Conservation (phyloP, 2,113 vertebrate genomes). For the Phyllopteryx taeniolatus region DNA sequence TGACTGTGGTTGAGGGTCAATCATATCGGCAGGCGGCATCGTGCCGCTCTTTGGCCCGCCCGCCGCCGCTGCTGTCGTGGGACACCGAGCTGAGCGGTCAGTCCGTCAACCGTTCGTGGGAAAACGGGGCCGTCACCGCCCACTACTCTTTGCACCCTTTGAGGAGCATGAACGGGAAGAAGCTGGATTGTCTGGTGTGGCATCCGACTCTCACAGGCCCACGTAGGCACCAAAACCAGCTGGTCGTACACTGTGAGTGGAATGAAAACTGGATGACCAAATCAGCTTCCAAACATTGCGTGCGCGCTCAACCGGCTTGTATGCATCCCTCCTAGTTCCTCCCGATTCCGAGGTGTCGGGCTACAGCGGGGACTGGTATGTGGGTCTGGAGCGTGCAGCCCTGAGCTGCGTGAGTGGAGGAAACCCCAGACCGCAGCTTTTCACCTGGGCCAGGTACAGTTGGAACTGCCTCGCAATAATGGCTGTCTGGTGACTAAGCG, state of each 20-base stretch:
- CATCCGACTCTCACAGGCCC: slow-evolving; percentile 74
- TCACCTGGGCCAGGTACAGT: slow-evolving; percentile 84
- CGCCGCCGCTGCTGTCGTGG: slow-evolving; percentile 79
- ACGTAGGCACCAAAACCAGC: slow-evolving; percentile 72
- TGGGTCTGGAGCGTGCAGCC: slow-evolving; percentile 54
- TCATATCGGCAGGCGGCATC: slow-evolving; percentile 73
- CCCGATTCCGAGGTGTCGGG: slow-evolving; percentile 63
- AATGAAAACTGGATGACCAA: background rate
- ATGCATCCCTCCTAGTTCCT: slow-evolving; percentile 55
- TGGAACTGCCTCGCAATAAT: slow-evolving; percentile 23
- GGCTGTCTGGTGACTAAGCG: slow-evolving; percentile 40
- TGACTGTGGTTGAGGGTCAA: slow-evolving; percentile 78
- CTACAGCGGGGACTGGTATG: slow-evolving; percentile 53
- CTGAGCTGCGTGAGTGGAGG: slow-evolving; percentile 73
- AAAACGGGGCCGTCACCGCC: slow-evolving; percentile 72
- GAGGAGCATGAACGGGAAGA: slow-evolving; percentile 82
- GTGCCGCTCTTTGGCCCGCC: slow-evolving; percentile 82
- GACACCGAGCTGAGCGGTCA: slow-evolving; percentile 80
- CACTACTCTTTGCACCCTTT: slow-evolving; percentile 82
- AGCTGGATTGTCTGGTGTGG: slow-evolving; percentile 84
- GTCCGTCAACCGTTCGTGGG: slow-evolving; percentile 56
- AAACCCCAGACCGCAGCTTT: slow-evolving; percentile 78
- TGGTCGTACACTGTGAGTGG: slow-evolving; percentile 84
- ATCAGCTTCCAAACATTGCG: background rate
- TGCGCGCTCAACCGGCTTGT: background rate